Percentiles rank a stretch among this genome's conserved stretches.
Evolutionary conservation across 2,797 vertebrate species (phyloP).

Genomic region (Clarias fuscus): DNA sequence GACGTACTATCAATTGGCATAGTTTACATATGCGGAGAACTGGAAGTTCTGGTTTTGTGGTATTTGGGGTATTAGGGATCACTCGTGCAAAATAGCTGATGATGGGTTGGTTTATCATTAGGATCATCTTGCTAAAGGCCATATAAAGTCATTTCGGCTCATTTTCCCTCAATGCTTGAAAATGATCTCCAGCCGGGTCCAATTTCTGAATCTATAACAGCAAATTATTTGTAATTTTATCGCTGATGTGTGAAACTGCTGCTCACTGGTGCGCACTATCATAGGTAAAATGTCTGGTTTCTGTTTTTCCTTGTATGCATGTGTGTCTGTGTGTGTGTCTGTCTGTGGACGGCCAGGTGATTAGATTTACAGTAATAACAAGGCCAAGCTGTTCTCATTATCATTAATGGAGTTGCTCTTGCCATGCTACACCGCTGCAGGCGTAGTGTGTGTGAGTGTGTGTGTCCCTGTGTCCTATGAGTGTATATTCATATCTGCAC

Average conservation of each 20-base stretch:
- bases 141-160: neutral
- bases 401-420: slow-evolving; percentile 32
- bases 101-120: neutral
- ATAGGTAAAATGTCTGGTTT: neutral
- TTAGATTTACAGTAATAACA: slow-evolving; percentile 22
- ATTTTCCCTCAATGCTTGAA: neutral
- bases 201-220: neutral
- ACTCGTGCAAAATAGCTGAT: neutral
- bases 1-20: neutral
- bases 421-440: neutral
- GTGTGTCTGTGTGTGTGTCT: slow-evolving; percentile 27
- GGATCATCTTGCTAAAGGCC: neutral
- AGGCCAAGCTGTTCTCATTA: slow-evolving; percentile 35
- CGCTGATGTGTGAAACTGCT: neutral
- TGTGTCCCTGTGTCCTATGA: neutral
- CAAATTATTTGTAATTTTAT: neutral
- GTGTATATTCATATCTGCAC: neutral
- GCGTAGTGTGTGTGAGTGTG: neutral
- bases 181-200: neutral
- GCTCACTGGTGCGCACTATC: neutral
- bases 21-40: neutral
- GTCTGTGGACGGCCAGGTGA: neutral
- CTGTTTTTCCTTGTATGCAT: neutral
- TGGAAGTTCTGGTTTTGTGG: neutral
- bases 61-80: neutral